A percentile compares a stretch with the other conserved stretches of the same genome.
Conservation (phyloP, 2,113 vertebrate species). For the Edolisoma coerulescens region DNA sequence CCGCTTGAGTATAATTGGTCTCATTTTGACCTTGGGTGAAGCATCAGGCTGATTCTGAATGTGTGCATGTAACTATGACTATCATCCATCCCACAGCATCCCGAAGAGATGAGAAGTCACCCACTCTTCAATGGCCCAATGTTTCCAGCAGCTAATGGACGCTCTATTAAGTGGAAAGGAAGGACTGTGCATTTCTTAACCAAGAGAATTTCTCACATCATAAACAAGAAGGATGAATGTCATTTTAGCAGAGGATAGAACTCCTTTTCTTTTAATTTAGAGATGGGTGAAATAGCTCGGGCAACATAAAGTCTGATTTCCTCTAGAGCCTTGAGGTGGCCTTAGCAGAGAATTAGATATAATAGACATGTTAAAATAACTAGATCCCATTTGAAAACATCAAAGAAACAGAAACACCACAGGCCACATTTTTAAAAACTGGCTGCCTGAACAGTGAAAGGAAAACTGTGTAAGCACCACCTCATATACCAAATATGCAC, state of each 20-base stretch:
- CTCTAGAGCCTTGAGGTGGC: not conserved
- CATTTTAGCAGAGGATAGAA: not conserved
- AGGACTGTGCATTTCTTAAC: not conserved
- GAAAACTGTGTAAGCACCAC: conserved; percentile 44
- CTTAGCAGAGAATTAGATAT: conserved; percentile 5
- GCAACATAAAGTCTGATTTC: conserved; percentile 2
- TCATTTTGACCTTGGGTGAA: not conserved
- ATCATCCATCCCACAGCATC: not conserved
- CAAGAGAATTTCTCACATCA: conserved; percentile 2
- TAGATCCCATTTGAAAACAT: conserved; percentile 24
- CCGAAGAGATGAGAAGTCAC: not conserved
- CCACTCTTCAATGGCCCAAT: not conserved
- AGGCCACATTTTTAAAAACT: conserved; percentile 30
- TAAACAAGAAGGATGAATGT: not conserved
- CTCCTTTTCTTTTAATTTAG: not conserved
- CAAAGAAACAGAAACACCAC: conserved; percentile 48
- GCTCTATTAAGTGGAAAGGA: not conserved
- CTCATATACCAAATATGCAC: conserved; percentile 60
- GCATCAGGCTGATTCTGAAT: not conserved
- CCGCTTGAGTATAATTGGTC: not conserved
- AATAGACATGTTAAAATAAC: conserved; percentile 15
- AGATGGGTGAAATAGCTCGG: not conserved
- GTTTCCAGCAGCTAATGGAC: not conserved
- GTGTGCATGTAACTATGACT: not conserved
- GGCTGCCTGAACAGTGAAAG: conserved; percentile 14